A percentile compares a stretch with the other conserved stretches of the same genome.
phyloP scores from a whole-genome alignment of 2,113 vertebrate genomes.

The Quiscalus mexicanus region DNA sequence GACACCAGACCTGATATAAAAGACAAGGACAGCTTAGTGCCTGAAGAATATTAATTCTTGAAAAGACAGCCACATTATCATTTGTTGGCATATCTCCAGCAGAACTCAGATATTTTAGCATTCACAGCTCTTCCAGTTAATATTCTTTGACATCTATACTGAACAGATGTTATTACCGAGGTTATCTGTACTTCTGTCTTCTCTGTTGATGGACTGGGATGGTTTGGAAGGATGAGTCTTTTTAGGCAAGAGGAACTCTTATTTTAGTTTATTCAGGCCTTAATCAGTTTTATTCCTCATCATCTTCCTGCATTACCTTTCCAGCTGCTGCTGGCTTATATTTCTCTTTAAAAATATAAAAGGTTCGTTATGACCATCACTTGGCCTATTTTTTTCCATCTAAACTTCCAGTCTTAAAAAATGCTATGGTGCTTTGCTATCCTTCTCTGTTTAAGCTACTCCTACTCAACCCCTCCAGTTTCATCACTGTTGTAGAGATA shows the following conservation, averaged over 20 bases:
- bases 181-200: constrained; percentile 36
- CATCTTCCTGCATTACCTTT: background rate
- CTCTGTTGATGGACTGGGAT: background rate
- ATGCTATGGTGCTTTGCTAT: background rate
- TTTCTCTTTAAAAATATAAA: background rate
- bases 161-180: constrained; percentile 40
- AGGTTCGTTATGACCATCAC: background rate
- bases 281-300: background rate
- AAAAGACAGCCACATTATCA: constrained; percentile 26
- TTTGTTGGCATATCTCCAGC: constrained; percentile 34
- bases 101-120: constrained; percentile 46
- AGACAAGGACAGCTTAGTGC: constrained; percentile 1
- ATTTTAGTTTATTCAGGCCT: background rate
- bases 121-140: constrained; percentile 29
- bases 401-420: background rate
- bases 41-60: constrained; percentile 45
- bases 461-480: background rate
- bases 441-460: background rate
- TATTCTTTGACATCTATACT: constrained; percentile 35
- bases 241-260: background rate
- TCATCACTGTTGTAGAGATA: background rate
- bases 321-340: background rate
- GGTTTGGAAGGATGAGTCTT: background rate
- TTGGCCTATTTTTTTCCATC: background rate
- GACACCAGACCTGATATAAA: background rate